Evolutionary conservation across 1,140 invertebrate genomes (phyloP).

Genomic region (Heliconius himera): DNA sequence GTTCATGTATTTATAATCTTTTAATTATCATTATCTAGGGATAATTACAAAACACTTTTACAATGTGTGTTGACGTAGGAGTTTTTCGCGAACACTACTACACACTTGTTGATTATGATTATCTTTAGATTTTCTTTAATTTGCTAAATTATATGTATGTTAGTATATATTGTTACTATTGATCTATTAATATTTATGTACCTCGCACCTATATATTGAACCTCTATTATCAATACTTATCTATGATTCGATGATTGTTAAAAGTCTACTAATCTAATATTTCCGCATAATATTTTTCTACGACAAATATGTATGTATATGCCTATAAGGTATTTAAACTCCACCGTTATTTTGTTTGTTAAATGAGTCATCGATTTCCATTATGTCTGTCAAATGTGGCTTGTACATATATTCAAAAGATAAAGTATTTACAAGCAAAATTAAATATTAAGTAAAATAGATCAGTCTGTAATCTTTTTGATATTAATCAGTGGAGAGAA

Average conservation of each 20-base stretch:
- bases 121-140: not conserved
- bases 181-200: not conserved
- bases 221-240: not conserved
- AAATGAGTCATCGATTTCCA: no score
- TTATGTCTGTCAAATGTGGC: no score
- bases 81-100: not conserved
- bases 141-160: not conserved
- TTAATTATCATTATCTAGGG: constrained; percentile 29
- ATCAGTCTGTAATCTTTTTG: no score
- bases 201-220: not conserved
- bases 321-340: no score
- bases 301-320: not conserved
- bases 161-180: not conserved
- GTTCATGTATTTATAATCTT: constrained; percentile 23
- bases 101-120: not conserved
- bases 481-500: no score
- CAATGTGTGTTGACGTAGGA: not conserved
- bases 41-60: constrained; percentile 14
- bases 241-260: not conserved
- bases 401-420: no score
- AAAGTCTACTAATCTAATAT: not conserved
- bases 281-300: not conserved
- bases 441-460: no score
- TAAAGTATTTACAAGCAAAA: no score
- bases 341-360: no score